These are phyloP conservation scores for Clanis bilineata DNA, from an alignment of 2,888 invertebrate genomes.

Conservation along the genomic window DNA sequence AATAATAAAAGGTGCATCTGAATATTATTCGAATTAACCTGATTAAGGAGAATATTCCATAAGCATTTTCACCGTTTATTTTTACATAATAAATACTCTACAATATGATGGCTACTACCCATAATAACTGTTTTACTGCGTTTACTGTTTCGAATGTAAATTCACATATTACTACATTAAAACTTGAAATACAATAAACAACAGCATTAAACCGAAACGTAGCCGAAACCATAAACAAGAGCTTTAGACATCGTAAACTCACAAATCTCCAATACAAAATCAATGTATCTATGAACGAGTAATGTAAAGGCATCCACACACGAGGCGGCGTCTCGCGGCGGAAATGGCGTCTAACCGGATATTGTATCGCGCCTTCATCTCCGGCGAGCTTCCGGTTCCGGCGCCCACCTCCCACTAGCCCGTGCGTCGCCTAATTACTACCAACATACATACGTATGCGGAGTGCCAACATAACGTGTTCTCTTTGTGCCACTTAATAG, in stretches of 20 bases:
- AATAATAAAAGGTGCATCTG: not conserved
- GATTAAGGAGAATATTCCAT: not conserved
- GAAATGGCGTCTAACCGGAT: slow-evolving; percentile 82
- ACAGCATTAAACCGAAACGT: not conserved
- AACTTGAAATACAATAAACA: not conserved
- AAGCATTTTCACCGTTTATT: not conserved
- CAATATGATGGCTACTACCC: not conserved
- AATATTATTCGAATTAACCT: not conserved
- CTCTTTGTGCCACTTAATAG: slow-evolving; percentile 8
- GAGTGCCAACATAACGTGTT: not conserved
- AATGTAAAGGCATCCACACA: slow-evolving; percentile 58
- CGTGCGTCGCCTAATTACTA: slow-evolving; percentile 78
- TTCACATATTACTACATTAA: not conserved
- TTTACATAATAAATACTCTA: not conserved
- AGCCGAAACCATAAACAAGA: slow-evolving; percentile 10
- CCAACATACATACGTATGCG: slow-evolving; percentile 26
- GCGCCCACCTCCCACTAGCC: slow-evolving; percentile 53
- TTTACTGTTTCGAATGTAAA: not conserved
- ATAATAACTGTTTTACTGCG: not conserved
- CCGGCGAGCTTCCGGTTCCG: slow-evolving; percentile 79
- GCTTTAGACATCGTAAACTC: slow-evolving; percentile 24
- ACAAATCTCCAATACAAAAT: slow-evolving; percentile 46
- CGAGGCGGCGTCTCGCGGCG: slow-evolving; percentile 72
- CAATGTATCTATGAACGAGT: slow-evolving; percentile 38
- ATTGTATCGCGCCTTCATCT: slow-evolving; percentile 83